phyloP scores from a whole-genome alignment of 2,888 invertebrate genomes.

The Chrysolina haemoptera region DNA sequence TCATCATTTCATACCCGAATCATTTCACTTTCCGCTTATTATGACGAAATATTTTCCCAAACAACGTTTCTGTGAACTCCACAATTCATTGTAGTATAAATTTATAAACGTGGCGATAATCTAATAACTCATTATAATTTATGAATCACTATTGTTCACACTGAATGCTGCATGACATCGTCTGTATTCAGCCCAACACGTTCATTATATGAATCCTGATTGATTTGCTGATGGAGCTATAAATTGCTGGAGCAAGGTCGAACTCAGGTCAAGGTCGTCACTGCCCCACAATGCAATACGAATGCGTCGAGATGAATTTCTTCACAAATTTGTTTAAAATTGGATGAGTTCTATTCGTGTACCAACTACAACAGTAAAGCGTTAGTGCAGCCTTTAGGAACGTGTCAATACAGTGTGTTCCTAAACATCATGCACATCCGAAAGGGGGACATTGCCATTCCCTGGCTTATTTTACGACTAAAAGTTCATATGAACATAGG shows the following conservation, averaged over 20 bases:
- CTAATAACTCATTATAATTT: not conserved
- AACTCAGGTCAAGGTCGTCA: not conserved
- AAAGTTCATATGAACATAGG: too few relatives aligned
- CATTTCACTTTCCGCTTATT: too few relatives aligned
- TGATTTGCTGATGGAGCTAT: not conserved
- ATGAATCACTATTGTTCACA: slow-evolving; percentile 1
- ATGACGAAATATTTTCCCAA: too few relatives aligned
- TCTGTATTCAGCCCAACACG: not conserved
- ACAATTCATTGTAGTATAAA: not conserved
- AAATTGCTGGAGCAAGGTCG: not conserved
- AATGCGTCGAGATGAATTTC: not conserved
- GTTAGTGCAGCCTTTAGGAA: too few relatives aligned
- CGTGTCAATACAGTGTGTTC: too few relatives aligned
- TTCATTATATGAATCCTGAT: not conserved
- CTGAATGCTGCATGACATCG: not conserved
- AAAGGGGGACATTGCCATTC: too few relatives aligned
- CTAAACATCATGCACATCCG: too few relatives aligned
- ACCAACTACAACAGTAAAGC: too few relatives aligned
- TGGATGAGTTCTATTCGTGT: too few relatives aligned
- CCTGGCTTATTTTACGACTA: too few relatives aligned
- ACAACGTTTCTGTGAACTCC: not conserved
- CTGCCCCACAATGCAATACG: not conserved
- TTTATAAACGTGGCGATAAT: not conserved
- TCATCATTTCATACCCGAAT: too few relatives aligned
- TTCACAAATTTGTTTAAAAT: not conserved